Evolutionary conservation across 2,888 invertebrate species (phyloP).

Genomic region (Nymphalis urticae): DNA sequence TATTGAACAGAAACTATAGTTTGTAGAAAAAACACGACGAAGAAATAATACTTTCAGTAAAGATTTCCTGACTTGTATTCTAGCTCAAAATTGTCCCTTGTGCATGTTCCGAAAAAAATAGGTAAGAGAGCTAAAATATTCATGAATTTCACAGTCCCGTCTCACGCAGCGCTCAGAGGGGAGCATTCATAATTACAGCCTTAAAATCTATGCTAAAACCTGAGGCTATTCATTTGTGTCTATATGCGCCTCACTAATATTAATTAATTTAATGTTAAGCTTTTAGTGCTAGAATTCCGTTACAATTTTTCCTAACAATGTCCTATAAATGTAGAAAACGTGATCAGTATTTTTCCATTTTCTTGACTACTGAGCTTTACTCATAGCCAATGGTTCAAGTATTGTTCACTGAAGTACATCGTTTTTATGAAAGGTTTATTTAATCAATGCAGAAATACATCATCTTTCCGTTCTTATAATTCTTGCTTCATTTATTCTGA

Average conservation of each 20-base stretch:
- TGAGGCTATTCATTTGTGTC: too few relatives aligned
- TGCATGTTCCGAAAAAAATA: neutral
- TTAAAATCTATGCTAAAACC: neutral
- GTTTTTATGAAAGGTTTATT: neutral
- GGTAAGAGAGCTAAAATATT: constrained; percentile 4
- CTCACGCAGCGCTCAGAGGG: neutral
- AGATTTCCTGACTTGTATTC: neutral
- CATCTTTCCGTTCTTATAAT: neutral
- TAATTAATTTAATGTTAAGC: too few relatives aligned
- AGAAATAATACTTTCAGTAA: neutral
- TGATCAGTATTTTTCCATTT: neutral
- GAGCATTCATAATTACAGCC: neutral
- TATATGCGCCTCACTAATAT: too few relatives aligned
- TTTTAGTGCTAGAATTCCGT: too few relatives aligned
- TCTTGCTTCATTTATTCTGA: neutral
- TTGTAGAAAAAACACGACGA: too few relatives aligned
- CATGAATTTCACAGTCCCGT: neutral
- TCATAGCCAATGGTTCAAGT: constrained; percentile 10
- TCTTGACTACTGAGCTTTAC: constrained; percentile 7
- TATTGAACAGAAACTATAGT: too few relatives aligned
- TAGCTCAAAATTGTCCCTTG: neutral
- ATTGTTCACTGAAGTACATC: constrained; percentile 4
- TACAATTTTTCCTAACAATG: neutral
- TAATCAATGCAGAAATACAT: constrained; percentile 4
- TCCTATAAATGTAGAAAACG: neutral